These are phyloP conservation scores for Menidia menidia DNA, from an alignment of 2,797 vertebrate genomes.

Conservation along the genomic window DNA sequence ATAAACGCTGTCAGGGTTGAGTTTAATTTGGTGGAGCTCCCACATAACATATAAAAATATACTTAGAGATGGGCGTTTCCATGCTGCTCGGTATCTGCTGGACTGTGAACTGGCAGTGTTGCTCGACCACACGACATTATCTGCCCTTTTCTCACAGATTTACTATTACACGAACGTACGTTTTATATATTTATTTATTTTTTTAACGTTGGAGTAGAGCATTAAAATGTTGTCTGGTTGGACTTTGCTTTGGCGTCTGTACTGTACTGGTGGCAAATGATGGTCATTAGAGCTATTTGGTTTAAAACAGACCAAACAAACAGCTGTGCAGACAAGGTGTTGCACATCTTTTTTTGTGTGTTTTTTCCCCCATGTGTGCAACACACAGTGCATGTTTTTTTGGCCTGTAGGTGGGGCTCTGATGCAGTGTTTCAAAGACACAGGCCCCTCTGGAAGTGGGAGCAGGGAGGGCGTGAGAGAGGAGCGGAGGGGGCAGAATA, in stretches of 20 bases:
- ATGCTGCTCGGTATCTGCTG: too few species aligned
- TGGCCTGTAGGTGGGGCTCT: conserved; percentile 85
- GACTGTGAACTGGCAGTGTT: too few species aligned
- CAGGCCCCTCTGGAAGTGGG: conserved; percentile 29
- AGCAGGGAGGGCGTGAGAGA: conserved; percentile 11
- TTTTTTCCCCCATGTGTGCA: neutral
- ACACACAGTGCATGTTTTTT: conserved; percentile 32
- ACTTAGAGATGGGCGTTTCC: too few species aligned
- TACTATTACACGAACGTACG: neutral
- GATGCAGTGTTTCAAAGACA: conserved; percentile 81
- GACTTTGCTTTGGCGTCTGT: neutral
- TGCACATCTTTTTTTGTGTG: neutral
- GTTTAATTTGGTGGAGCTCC: too few species aligned
- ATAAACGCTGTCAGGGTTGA: too few species aligned
- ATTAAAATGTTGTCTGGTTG: neutral
- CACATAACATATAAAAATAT: too few species aligned
- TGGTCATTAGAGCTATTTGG: too few species aligned
- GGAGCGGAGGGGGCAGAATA: neutral
- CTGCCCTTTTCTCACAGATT: neutral
- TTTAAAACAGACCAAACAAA: too few species aligned
- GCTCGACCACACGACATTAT: too few species aligned
- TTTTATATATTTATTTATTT: neutral
- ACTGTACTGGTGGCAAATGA: neutral
- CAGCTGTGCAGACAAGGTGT: conserved; percentile 2
- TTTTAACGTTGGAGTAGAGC: neutral